Conservation (phyloP, 2,888 invertebrate genomes). For the Saturnia pavonia region DNA sequence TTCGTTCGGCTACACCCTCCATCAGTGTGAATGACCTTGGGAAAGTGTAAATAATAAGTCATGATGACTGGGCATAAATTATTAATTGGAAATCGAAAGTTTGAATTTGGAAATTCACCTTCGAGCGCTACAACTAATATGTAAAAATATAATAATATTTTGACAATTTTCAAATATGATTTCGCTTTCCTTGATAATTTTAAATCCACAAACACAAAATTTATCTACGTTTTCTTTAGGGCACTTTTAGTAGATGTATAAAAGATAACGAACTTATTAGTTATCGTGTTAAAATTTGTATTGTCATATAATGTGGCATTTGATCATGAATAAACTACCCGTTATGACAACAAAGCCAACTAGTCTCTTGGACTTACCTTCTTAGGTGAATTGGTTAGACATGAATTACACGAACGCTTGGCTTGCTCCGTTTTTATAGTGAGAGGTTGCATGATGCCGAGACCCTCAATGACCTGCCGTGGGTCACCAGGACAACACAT, state of each 20-base stretch:
- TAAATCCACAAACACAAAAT: no score
- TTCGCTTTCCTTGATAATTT: no score
- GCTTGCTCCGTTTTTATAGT: slow-evolving; percentile 78
- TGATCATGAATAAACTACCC: no score
- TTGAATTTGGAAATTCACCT: not conserved
- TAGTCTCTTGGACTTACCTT: slow-evolving; percentile 49
- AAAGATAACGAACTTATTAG: no score
- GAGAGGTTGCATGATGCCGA: slow-evolving; percentile 73
- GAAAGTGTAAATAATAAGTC: not conserved
- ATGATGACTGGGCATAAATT: not conserved
- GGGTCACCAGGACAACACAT: slow-evolving; percentile 70
- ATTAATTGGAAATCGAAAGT: not conserved
- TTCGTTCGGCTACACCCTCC: slow-evolving; percentile 87
- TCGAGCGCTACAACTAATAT: not conserved
- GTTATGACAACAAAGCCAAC: no score
- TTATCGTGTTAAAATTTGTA: no score
- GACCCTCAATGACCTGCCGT: slow-evolving; percentile 61
- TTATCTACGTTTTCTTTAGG: no score
- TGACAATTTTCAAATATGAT: no score
- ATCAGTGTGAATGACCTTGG: slow-evolving; percentile 73
- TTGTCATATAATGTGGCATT: no score
- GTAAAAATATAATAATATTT: no score
- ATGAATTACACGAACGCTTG: slow-evolving; percentile 75
- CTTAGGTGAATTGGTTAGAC: slow-evolving; percentile 73
- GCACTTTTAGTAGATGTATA: no score